Evolutionary conservation across 2,113 vertebrate genomes (phyloP), one percentile per base, ranked within the genome.

Genomic region (Siphamia tubifer): DNA sequence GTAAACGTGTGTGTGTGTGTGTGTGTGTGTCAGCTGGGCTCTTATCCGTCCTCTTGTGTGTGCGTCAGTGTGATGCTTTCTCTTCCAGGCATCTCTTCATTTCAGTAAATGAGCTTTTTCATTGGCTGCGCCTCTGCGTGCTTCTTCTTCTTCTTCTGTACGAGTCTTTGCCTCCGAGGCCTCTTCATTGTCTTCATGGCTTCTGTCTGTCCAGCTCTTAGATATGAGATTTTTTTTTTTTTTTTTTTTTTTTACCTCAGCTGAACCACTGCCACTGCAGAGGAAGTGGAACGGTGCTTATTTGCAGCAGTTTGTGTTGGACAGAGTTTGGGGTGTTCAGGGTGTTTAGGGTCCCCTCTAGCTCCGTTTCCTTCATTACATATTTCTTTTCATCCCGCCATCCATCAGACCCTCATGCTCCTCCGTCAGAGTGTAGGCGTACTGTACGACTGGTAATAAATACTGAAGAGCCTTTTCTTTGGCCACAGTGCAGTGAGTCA

Each of bases 401-500:
- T 24, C 31, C 48, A 23, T 30, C 44, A 20, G 12, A 20, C 16
- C n/a, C 39, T 42, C 42, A 39, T 16, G 56, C 40, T 61, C 30
- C 31, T 52, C 48, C 57, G 67, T 27, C 55, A 34, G 17, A 53
- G 47, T 51, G 79, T 85, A 65, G 77, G 86, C 55, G 80, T 67
- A 17, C 68, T 44, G 54, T 31, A 55, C 75, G 21, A 15, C 32
- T 42, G 2, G 39, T 77, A 67, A 80, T 69, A 49, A 79, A 80
- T 67, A 53, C 66, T 9, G 47, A 74, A 69, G 28, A 21, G 16
- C 23, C 25, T 70, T 55, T 75, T 58, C 42, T 65, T 69, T 23
- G 15, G 72, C 73, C 58, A 6, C 25, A 73, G 54, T 68, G 66
- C 34, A 28, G 66, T 79, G 80, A 87, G 78, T 75, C 85, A 86